phyloP scores from a whole-genome alignment of 2,797 vertebrate genomes.

The Podarcis siculus region DNA sequence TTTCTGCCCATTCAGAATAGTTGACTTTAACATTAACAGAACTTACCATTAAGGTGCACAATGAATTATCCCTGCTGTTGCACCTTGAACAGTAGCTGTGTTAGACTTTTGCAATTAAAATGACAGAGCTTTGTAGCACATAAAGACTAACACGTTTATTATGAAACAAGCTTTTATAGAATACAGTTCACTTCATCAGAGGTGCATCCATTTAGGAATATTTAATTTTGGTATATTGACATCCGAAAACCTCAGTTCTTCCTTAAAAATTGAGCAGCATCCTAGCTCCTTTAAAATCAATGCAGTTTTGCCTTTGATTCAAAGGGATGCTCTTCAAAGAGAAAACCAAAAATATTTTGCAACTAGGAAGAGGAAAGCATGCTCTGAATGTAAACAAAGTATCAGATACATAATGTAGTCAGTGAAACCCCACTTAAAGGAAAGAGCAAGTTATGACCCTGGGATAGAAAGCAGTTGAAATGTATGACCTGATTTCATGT shows the following conservation, averaged over 20 bases:
- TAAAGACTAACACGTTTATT: too few relatives aligned
- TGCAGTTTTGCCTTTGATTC: not conserved
- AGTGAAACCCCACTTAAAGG: not conserved
- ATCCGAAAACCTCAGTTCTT: not conserved
- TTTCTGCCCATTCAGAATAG: not conserved
- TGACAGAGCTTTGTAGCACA: too few relatives aligned
- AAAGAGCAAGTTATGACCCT: not conserved
- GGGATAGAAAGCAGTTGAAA: not conserved
- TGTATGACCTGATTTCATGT: not conserved
- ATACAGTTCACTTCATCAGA: too few relatives aligned
- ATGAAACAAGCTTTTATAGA: too few relatives aligned
- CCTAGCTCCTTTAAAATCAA: not conserved
- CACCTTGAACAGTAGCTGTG: too few relatives aligned
- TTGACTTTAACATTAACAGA: not conserved
- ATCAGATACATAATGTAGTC: not conserved
- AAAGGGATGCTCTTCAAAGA: not conserved
- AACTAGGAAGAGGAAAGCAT: not conserved
- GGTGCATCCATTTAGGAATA: not conserved
- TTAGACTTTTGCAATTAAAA: too few relatives aligned
- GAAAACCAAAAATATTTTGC: not conserved
- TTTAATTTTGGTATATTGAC: constrained; percentile 12
- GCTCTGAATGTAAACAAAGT: not conserved
- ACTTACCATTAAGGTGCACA: too few relatives aligned
- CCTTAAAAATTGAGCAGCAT: not conserved
- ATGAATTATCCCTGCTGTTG: too few relatives aligned